phyloP scores from a whole-genome alignment of 2,888 invertebrate species.

The Iselma pallidipennis region DNA sequence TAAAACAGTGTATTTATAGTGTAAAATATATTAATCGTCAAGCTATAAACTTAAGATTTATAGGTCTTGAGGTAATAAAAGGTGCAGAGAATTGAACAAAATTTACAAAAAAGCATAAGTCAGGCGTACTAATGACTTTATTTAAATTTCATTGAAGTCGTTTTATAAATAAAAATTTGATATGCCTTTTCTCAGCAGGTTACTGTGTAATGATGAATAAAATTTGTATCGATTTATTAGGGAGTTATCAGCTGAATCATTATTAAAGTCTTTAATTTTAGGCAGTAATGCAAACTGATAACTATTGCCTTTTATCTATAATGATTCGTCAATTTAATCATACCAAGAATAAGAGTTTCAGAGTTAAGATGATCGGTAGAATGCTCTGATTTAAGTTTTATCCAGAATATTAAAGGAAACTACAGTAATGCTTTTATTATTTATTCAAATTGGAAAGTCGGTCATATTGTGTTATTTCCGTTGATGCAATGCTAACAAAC shows the following conservation, averaged over 20 bases:
- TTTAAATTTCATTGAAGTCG: background rate
- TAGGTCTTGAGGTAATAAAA: background rate
- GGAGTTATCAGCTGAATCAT: background rate
- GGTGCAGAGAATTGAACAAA: background rate
- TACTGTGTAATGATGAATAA: background rate
- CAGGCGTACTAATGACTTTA: background rate
- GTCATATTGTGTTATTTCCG: background rate
- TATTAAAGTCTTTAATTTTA: too few relatives aligned
- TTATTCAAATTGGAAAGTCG: background rate
- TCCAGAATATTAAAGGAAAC: background rate
- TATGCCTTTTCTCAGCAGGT: background rate
- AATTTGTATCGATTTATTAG: background rate
- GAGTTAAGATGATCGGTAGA: too few relatives aligned
- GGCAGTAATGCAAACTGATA: too few relatives aligned
- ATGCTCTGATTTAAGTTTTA: too few relatives aligned
- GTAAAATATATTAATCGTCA: background rate
- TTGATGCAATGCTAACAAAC: background rate
- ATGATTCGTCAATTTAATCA: background rate
- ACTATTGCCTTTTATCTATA: background rate
- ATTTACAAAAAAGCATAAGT: background rate
- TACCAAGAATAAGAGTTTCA: too few relatives aligned
- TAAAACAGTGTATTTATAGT: conserved; percentile 4
- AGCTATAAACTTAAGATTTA: background rate
- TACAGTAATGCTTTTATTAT: background rate
- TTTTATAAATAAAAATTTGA: background rate